Conservation (phyloP, 2,113 vertebrate genomes). For the Meles meles region DNA sequence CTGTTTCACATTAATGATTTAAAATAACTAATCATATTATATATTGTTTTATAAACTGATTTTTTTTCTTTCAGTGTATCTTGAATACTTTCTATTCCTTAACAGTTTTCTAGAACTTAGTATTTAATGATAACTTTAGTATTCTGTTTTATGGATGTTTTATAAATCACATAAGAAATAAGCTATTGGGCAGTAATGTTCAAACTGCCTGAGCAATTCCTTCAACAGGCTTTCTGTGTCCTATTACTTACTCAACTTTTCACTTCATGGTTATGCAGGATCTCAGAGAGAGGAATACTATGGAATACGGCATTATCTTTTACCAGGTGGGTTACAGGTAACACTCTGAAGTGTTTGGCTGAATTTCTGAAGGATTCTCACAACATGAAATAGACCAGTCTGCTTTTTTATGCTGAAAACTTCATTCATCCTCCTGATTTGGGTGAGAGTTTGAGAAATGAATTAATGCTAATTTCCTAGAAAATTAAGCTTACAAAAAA, state of each 20-base stretch:
- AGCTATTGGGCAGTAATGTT: background rate
- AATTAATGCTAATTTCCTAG: background rate
- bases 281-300: background rate
- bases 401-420: background rate
- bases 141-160: background rate
- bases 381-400: background rate
- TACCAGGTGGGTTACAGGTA: background rate
- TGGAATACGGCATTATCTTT: background rate
- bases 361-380: background rate
- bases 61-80: background rate
- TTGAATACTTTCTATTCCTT: background rate
- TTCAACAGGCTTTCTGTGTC: background rate
- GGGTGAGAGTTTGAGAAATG: background rate
- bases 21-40: background rate
- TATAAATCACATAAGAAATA: background rate
- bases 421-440: background rate
- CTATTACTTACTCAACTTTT: background rate
- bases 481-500: background rate
- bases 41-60: background rate
- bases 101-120: background rate
- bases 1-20: background rate
- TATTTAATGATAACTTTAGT: background rate
- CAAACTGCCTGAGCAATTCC: background rate
- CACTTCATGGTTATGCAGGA: background rate
- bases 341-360: background rate